Evolutionary conservation across 2,113 vertebrate species (phyloP).

Genomic region (Salminus brasiliensis): DNA sequence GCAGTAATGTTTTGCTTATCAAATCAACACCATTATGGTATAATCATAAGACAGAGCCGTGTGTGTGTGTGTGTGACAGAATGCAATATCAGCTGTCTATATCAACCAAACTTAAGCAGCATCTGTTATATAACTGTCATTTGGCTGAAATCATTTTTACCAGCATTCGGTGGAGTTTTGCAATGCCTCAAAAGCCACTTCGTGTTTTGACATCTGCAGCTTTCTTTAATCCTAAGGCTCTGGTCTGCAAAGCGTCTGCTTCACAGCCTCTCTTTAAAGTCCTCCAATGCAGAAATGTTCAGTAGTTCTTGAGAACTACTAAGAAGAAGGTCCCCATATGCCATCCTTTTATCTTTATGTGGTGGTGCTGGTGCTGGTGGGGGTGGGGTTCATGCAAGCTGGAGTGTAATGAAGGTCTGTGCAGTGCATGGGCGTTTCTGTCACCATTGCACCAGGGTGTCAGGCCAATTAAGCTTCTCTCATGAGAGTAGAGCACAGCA

Average conservation of each 20-base stretch:
- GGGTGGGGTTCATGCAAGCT: too few relatives aligned
- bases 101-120: neutral
- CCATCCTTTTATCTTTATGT: neutral
- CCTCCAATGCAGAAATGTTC: slow-evolving; percentile 24
- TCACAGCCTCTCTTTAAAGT: slow-evolving; percentile 24
- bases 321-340: slow-evolving; percentile 2
- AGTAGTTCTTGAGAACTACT: neutral
- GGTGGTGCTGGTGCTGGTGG: too few relatives aligned
- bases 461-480: slow-evolving; percentile 55
- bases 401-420: slow-evolving; percentile 26
- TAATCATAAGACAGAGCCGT: neutral
- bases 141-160: neutral
- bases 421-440: slow-evolving; percentile 23
- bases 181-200: neutral
- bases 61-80: neutral
- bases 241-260: slow-evolving; percentile 12
- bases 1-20: neutral
- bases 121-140: neutral
- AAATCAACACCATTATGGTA: neutral
- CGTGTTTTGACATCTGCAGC: neutral
- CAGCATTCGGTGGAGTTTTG: neutral
- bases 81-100: neutral
- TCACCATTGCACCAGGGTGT: slow-evolving; percentile 47
- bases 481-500: neutral
- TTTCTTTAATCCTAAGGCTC: slow-evolving; percentile 14